Evolutionary conservation across 2,888 invertebrate genomes (phyloP).

Genomic region (Vanessa cardui): DNA sequence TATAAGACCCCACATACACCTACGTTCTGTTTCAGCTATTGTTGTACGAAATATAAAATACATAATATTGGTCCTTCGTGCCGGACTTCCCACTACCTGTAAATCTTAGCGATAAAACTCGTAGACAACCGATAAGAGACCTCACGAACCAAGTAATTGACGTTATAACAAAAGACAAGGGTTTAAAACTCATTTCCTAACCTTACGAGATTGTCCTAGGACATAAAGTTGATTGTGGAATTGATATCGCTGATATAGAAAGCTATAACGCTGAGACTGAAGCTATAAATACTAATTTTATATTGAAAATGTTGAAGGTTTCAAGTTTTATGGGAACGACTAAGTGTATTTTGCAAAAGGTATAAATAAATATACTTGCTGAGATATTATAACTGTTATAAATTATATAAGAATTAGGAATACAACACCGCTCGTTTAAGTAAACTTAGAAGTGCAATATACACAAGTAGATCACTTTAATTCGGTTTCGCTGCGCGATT

Average conservation of each 20-base stretch:
- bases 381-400: too few species aligned
- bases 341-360: too few species aligned
- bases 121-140: conserved; percentile 64
- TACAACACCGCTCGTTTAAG: not conserved
- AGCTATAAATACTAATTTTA: not conserved
- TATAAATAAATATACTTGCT: too few species aligned
- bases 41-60: conserved; percentile 38
- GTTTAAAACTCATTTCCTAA: conserved; percentile 53
- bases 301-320: not conserved
- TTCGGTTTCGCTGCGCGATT: conserved; percentile 65
- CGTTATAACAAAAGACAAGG: conserved; percentile 67
- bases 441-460: conserved; percentile 25
- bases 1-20: not conserved
- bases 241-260: conserved; percentile 44
- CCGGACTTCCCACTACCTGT: conserved; percentile 61
- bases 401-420: not conserved
- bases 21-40: not conserved
- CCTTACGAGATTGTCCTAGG: conserved; percentile 50
- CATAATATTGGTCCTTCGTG: conserved; percentile 51
- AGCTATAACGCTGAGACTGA: conserved; percentile 4
- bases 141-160: conserved; percentile 74
- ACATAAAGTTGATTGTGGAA: conserved; percentile 56
- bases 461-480: conserved; percentile 57
- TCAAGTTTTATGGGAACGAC: too few species aligned
- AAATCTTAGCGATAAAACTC: conserved; percentile 70